These are phyloP conservation scores for Drosophila neoperkinsi DNA, from an alignment of 2,888 invertebrate genomes.

Conservation along the genomic window DNA sequence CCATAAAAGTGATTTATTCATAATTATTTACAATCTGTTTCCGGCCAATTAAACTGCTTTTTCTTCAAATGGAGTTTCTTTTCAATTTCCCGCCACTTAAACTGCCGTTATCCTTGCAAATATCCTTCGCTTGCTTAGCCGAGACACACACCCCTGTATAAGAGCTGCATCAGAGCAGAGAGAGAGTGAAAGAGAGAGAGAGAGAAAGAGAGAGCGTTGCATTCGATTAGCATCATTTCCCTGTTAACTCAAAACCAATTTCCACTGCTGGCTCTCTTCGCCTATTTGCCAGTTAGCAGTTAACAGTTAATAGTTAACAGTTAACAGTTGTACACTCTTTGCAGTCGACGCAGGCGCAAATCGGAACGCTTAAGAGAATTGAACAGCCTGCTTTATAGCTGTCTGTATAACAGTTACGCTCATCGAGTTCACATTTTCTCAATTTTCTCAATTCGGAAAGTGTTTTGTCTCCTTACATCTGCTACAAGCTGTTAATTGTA, in stretches of 20 bases:
- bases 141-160: slow-evolving; percentile 48
- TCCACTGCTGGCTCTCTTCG: background rate
- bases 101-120: background rate
- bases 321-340: slow-evolving; percentile 33
- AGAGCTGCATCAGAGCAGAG: slow-evolving; percentile 33
- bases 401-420: slow-evolving; percentile 16
- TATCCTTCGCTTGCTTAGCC: slow-evolving; percentile 12
- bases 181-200: background rate
- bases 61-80: background rate
- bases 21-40: background rate
- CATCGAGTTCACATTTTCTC: background rate
- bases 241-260: slow-evolving; percentile 44
- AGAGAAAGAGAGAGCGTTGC: background rate
- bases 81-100: background rate
- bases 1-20: slow-evolving; percentile 11
- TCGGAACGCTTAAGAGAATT: background rate
- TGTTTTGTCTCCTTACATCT: background rate
- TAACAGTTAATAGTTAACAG: slow-evolving; percentile 1
- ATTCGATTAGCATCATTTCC: slow-evolving; percentile 57
- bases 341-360: slow-evolving; percentile 24
- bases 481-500: slow-evolving; percentile 2
- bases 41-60: background rate
- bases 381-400: slow-evolving; percentile 18
- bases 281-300: background rate
- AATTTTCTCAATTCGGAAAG: slow-evolving; percentile 1